Conservation (phyloP, 2,888 invertebrate species). For the Caenorhabditis wallacei region DNA sequence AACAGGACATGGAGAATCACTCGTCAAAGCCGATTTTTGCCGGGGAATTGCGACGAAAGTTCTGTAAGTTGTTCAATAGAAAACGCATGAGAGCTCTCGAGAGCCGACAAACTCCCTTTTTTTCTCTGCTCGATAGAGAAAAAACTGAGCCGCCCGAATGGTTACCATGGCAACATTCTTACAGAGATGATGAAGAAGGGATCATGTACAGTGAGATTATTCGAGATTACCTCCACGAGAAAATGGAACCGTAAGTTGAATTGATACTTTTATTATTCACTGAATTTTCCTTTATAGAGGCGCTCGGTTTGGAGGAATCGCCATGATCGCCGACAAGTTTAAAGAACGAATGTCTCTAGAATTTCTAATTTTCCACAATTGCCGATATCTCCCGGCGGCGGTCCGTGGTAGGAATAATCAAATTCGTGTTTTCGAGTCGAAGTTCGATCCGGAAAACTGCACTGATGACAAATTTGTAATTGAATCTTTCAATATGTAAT, state of each 20-base stretch:
- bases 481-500: constrained; percentile 52
- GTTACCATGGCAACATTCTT: constrained; percentile 16
- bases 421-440: constrained; percentile 48
- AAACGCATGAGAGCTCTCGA: too few relatives aligned
- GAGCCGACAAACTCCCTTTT: too few relatives aligned
- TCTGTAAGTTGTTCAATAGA: constrained; percentile 49
- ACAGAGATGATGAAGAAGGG: constrained; percentile 46
- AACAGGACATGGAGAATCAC: constrained; percentile 68
- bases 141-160: neutral
- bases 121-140: neutral
- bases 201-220: constrained; percentile 58
- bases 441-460: constrained; percentile 53
- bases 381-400: constrained; percentile 76
- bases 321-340: constrained; percentile 52
- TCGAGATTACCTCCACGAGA: constrained; percentile 29
- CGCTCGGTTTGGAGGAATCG: constrained; percentile 55
- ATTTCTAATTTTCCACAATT: constrained; percentile 79
- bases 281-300: constrained; percentile 4
- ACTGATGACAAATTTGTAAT: constrained; percentile 53
- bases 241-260: constrained; percentile 40
- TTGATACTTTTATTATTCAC: neutral
- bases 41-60: constrained; percentile 54
- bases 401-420: constrained; percentile 49
- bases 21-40: constrained; percentile 67
- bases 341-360: constrained; percentile 62